Percentiles rank a stretch among this genome's conserved stretches.
phyloP scores from a whole-genome alignment of 2,797 vertebrate genomes.

The Lateolabrax maculatus region DNA sequence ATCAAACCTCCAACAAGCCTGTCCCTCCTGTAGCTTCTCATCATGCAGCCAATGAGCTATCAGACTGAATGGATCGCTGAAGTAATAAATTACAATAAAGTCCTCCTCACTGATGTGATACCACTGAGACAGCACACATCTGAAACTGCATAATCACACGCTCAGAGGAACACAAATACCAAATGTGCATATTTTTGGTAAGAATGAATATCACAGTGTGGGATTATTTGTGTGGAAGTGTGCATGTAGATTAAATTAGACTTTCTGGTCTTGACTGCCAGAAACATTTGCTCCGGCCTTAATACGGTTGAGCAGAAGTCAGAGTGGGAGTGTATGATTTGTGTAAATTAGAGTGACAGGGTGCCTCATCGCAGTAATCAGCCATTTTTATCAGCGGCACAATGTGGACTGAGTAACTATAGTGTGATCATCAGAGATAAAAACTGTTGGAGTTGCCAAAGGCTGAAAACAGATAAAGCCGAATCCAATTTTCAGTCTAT shows the following conservation, averaged over 20 bases:
- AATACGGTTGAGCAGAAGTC: conserved; percentile 73
- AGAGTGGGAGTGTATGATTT: conserved; percentile 61
- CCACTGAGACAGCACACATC: conserved; percentile 24
- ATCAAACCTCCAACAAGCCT: not conserved
- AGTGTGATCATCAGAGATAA: conserved; percentile 48
- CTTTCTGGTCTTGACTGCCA: conserved; percentile 62
- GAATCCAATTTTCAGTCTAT: conserved; percentile 55
- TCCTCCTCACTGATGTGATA: conserved; percentile 27
- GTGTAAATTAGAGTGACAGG: conserved; percentile 80
- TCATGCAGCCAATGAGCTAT: conserved; percentile 17
- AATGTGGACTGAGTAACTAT: conserved; percentile 46
- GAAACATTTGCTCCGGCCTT: conserved; percentile 63
- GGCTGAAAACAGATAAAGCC: conserved; percentile 54
- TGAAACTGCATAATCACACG: conserved; percentile 61
- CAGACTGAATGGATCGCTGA: not conserved
- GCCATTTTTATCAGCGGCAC: conserved; percentile 63
- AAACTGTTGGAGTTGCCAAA: conserved; percentile 41
- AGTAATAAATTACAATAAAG: conserved; percentile 24
- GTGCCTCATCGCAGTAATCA: conserved; percentile 79
- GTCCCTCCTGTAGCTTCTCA: not conserved
- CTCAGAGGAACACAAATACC: conserved; percentile 53
- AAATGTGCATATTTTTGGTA: conserved; percentile 61
- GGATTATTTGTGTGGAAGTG: conserved; percentile 70
- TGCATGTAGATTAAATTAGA: conserved; percentile 69
- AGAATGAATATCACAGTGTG: conserved; percentile 58